These are phyloP conservation scores for Corythoichthys haematopterus DNA, from an alignment of 2,113 vertebrate genomes.

Conservation along the genomic window DNA sequence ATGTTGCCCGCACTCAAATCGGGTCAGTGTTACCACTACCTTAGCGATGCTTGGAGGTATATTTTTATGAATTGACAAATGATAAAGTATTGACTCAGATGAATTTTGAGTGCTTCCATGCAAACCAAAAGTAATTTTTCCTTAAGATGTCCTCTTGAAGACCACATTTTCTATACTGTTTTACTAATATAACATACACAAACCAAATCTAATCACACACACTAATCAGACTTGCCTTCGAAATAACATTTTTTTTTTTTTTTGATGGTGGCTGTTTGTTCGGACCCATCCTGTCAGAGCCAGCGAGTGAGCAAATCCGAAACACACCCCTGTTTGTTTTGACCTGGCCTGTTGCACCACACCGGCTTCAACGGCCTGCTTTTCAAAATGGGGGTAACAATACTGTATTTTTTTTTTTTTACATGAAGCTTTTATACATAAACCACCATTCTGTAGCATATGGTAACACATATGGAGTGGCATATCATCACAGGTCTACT, in stretches of 20 bases:
- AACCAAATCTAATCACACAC: neutral
- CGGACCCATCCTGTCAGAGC: slow-evolving; percentile 14
- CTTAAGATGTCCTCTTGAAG: neutral
- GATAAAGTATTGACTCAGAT: too few species aligned
- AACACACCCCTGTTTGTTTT: slow-evolving; percentile 72
- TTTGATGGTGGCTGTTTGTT: neutral
- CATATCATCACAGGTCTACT: neutral
- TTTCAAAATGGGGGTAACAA: slow-evolving; percentile 54
- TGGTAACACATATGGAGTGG: slow-evolving; percentile 11
- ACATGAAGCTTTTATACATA: slow-evolving; percentile 24
- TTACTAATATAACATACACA: neutral
- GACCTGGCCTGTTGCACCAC: slow-evolving; percentile 37
- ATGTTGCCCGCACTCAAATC: too few species aligned
- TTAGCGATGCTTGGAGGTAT: too few species aligned
- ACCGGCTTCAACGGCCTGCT: slow-evolving; percentile 34
- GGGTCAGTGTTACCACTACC: too few species aligned
- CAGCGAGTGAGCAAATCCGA: slow-evolving; percentile 33
- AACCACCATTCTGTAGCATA: neutral
- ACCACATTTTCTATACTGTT: neutral
- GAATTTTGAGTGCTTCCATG: neutral
- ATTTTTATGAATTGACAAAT: too few species aligned
- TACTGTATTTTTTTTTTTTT: slow-evolving; percentile 28
- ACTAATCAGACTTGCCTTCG: neutral
- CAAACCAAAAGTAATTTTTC: neutral
- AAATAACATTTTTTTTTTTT: neutral